A percentile compares a stretch with the other conserved stretches of the same genome.
These are phyloP conservation scores for Ibycter americanus DNA, from an alignment of 2,797 vertebrate species.

Conservation along the genomic window DNA sequence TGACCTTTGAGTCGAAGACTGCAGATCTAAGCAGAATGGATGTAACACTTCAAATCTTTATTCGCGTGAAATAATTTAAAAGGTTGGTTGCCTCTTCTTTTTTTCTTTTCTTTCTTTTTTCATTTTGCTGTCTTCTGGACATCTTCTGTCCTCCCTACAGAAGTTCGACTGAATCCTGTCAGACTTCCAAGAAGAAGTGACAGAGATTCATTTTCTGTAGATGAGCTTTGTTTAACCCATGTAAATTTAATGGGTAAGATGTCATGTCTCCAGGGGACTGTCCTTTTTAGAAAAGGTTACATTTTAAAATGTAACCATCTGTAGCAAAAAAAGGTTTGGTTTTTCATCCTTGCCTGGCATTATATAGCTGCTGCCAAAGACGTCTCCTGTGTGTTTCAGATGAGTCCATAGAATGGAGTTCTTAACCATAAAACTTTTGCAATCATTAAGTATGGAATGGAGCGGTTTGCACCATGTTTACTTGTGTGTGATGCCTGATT, in stretches of 20 bases:
- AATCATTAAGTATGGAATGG: not conserved
- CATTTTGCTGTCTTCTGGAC: not conserved
- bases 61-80: not conserved
- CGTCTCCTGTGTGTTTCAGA: not conserved
- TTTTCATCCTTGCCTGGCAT: not conserved
- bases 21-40: not conserved
- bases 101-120: not conserved
- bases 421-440: not conserved
- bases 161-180: not conserved
- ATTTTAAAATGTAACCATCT: conserved; percentile 50
- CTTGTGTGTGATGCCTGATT: not conserved
- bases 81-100: not conserved
- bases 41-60: not conserved
- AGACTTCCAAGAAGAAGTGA: not conserved
- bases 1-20: conserved; percentile 55
- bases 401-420: not conserved
- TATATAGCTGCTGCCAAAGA: not conserved
- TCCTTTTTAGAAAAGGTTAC: conserved; percentile 50
- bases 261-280: conserved; percentile 9
- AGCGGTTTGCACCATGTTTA: not conserved
- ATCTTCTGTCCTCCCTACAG: not conserved
- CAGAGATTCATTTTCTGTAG: not conserved
- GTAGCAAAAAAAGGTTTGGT: conserved; percentile 16
- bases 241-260: not conserved
- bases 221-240: conserved; percentile 12